A percentile compares a stretch with the other conserved stretches of the same genome.
phyloP scores from a whole-genome alignment of 2,797 vertebrate species.

The Pantherophis alleghaniensis region DNA sequence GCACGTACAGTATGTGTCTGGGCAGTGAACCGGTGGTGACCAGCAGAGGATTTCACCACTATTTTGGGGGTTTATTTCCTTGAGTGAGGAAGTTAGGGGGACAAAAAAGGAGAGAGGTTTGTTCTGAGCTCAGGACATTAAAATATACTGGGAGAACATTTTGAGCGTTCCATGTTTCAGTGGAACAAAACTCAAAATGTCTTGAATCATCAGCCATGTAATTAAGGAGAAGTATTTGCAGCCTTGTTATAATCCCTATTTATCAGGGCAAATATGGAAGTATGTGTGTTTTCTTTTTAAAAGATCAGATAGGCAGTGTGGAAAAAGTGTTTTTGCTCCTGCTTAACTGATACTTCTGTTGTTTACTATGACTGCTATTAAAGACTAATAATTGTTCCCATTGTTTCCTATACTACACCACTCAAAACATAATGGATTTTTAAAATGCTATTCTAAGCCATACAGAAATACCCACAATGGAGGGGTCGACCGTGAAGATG shows the following conservation, averaged over 20 bases:
- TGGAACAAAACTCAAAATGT: background rate
- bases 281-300: background rate
- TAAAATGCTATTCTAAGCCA: background rate
- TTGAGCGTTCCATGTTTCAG: background rate
- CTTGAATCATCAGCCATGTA: background rate
- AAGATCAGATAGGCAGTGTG: background rate
- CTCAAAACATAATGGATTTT: background rate
- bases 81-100: background rate
- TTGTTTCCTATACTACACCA: background rate
- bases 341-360: background rate
- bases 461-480: background rate
- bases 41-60: no score
- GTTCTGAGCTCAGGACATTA: background rate
- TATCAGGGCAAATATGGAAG: background rate
- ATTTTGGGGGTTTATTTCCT: background rate
- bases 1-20: no score
- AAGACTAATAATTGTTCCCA: background rate
- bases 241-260: background rate
- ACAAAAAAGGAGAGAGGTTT: background rate
- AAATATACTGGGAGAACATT: background rate
- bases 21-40: no score
- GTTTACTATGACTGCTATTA: background rate
- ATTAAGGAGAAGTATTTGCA: background rate
- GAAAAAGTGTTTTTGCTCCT: background rate
- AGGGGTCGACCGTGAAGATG: background rate